Evolutionary conservation across 2,797 vertebrate genomes (phyloP), one percentile per base, ranked within the genome.

Genomic region (Coregonus suidteri): DNA sequence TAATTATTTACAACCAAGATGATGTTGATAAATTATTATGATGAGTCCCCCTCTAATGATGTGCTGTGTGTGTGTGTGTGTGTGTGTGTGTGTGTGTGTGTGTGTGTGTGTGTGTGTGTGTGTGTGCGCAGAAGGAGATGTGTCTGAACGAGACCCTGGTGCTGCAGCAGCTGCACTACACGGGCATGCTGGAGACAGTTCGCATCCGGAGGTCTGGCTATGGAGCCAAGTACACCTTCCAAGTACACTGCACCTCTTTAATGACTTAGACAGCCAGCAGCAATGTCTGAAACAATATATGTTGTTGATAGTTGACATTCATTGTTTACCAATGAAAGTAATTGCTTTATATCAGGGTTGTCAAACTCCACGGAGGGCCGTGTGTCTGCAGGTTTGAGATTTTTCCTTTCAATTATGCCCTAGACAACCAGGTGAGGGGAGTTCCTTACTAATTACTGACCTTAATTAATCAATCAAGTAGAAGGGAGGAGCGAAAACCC

Each of bases 161-260:
- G 51, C 87, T 99, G 81, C 98, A 99, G 91, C 98, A 99, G 93
- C 88, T 99, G 78, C 93, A 96, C 77, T 99, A 99, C 91, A 99
- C 98, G 0, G 98, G 98, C 78, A 99, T 99, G 98, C 91, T 99
- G 82, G 98, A 99, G 90, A 99, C 98, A 0, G 98, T 99, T 83
- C 93, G 98, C 3, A 99, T 99, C 88, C 94, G 98, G 77, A 95
- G 96, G 79, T 99, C 98, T 0, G 98, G 98, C 80, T 99, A 99
- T 62, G 98, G 98, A 35, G 98, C 98, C 87, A 99, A 99, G 88
- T 99, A 98, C 69, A 96, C 95, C 0, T 99, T 99, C 90, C 96
- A 99, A 97, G 98, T 99, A 93, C 7, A 72, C 7, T 20, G 64
- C 64, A 65, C 47, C 6, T 6, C 15, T 54, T 18, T 54, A 18